phyloP scores from a whole-genome alignment of 2,888 invertebrate species.

The Heliconius erato region DNA sequence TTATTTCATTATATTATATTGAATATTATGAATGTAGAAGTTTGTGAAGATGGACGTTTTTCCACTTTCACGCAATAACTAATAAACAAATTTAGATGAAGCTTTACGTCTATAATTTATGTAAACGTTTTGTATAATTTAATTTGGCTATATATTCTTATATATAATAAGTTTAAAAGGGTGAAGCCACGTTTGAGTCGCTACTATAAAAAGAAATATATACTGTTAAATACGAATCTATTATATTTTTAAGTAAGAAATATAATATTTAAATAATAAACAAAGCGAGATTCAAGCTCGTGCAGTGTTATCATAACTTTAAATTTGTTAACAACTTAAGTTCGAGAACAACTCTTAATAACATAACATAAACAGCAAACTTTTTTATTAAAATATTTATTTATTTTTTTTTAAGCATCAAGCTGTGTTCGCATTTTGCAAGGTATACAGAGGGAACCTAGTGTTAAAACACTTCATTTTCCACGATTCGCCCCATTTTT shows the following conservation, averaged over 20 bases:
- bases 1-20: no score
- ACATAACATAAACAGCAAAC: background rate
- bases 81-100: no score
- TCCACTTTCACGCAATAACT: no score
- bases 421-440: no score
- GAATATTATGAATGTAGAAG: no score
- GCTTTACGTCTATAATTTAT: background rate
- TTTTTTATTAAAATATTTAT: background rate
- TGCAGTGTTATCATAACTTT: background rate
- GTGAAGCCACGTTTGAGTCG: background rate
- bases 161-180: background rate
- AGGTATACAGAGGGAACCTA: no score
- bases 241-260: constrained; percentile 14
- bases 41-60: no score
- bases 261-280: background rate
- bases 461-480: no score
- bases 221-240: background rate
- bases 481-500: no score
- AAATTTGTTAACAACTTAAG: constrained; percentile 1
- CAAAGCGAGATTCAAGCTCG: background rate
- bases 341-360: background rate
- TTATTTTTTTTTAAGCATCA: no score
- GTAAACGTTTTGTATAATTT: background rate
- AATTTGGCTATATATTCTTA: background rate
- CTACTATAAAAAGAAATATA: background rate